Percentiles rank a stretch among this genome's conserved stretches.
These are phyloP conservation scores for Platypus cylindrus DNA, from an alignment of 2,888 invertebrate genomes.

Conservation along the genomic window DNA sequence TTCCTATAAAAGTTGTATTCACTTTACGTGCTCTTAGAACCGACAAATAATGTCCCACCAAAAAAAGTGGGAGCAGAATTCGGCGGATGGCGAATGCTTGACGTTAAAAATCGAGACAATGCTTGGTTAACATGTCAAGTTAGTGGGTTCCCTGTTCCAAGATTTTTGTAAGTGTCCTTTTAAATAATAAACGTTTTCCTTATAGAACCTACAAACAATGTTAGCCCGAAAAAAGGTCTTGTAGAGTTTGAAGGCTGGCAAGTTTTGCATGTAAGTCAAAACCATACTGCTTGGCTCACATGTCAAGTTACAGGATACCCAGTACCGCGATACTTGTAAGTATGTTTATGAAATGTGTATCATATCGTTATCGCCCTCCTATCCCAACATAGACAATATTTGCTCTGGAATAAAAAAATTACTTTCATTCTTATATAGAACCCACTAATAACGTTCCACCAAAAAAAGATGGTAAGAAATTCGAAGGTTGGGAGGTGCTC, in stretches of 20 bases:
- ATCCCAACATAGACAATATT: background rate
- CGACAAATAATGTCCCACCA: constrained; percentile 51
- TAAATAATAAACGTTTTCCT: constrained; percentile 8
- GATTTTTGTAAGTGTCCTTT: constrained; percentile 35
- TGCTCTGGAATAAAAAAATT: background rate
- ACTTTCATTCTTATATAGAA: constrained; percentile 27
- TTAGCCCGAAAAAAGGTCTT: constrained; percentile 46
- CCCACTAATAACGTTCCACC: constrained; percentile 52
- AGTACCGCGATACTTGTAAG: constrained; percentile 41
- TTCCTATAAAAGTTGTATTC: background rate
- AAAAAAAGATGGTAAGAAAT: constrained; percentile 43
- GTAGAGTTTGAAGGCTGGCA: constrained; percentile 45
- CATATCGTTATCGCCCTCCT: background rate
- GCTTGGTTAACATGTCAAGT: constrained; percentile 57
- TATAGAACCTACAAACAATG: constrained; percentile 46
- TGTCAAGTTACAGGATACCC: constrained; percentile 45
- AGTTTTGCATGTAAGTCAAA: constrained; percentile 41
- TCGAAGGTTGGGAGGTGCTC: constrained; percentile 47
- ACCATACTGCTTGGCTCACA: constrained; percentile 45
- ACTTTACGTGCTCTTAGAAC: constrained; percentile 29
- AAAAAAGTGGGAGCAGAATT: constrained; percentile 46
- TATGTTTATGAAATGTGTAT: constrained; percentile 4
- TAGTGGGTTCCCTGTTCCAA: constrained; percentile 55
- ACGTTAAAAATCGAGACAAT: constrained; percentile 37
- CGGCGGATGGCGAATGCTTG: constrained; percentile 48